Base-by-base conservation (phyloP, 2,113 vertebrate genomes). In the Apaloderma vittatum region DNA sequence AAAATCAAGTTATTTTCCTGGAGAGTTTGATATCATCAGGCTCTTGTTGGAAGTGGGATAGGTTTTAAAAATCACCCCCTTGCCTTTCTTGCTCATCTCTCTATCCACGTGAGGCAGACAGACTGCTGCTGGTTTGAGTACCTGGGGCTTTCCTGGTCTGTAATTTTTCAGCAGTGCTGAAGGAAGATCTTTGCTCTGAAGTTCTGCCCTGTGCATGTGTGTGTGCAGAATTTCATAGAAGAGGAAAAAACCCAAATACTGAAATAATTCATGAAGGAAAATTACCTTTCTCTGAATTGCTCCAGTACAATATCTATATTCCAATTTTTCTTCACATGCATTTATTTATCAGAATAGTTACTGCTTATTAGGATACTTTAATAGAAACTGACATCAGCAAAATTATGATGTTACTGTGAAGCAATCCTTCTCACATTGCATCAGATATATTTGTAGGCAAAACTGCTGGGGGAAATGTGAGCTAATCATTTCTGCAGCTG, bases 321-420 rank as follows among this genome's bases (percentile, higher is more conserved):
- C 23, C 90, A 65, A 26, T 75, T 95, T 78, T 55, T 90, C 67
- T 86, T 79, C 78, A 68, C 49, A 23, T 87, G 45, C 86, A 79
- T 48, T 91, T 91, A 89, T 85, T 76, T 80, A 84, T 93, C 61
- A 78, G 80, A 87, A 51, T 49, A 89, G 58, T 71, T 84, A 34
- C 51, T 81, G 30, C 43, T 77, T 92, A 78, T 40, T 77, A 77
- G 29, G 72, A 77, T 80, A 59, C 70, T 62, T 59, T 65, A 80
- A 86, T 52, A 93, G 73, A 92, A 95, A 84, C 76, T 95, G 90
- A 85, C 95, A 94, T 97, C 84, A 97, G 86, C 94, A 97, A 86
- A 96, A 97, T 93, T 32, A 13, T 40, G 17, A 17, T 51, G 58
- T 93, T 95, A 59, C 84, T 92, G 89, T 43, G 72, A 52, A 97